Evolutionary conservation across 1,140 invertebrate species (phyloP).

Genomic region (Apis dorsata): DNA sequence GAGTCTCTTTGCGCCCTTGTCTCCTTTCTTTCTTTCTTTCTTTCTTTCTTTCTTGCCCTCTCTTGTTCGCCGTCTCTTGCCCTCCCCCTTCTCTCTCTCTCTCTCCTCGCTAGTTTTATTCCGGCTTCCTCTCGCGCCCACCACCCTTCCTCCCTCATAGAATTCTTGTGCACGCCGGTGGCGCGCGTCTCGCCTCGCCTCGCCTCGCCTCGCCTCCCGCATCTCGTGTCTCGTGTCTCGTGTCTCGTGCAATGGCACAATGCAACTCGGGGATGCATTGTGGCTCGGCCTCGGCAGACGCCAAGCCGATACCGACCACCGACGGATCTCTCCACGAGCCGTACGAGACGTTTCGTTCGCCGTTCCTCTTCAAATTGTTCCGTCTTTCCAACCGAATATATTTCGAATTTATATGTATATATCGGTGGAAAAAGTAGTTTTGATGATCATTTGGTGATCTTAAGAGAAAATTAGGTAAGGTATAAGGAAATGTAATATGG

Average conservation of each 20-base stretch:
- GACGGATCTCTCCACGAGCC: neutral
- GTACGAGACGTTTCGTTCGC: no score
- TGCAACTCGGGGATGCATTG: constrained; percentile 67
- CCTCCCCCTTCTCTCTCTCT: constrained; percentile 21
- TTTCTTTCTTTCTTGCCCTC: constrained; percentile 45
- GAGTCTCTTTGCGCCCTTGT: constrained; percentile 50
- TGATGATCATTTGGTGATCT: no score
- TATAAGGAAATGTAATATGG: no score
- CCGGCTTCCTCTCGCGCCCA: constrained; percentile 35
- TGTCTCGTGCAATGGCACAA: constrained; percentile 55
- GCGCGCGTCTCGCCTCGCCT: constrained; percentile 67
- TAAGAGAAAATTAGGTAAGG: no score
- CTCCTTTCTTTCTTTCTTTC: constrained; percentile 33
- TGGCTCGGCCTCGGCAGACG: constrained; percentile 62
- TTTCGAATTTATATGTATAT: no score
- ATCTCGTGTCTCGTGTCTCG: neutral
- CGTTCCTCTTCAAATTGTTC: no score
- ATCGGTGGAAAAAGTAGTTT: no score
- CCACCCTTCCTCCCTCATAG: constrained; percentile 51
- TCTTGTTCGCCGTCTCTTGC: constrained; percentile 36
- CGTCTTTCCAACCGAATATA: no score
- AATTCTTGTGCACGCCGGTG: constrained; percentile 63
- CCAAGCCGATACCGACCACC: constrained; percentile 43
- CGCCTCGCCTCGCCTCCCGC: constrained; percentile 69
- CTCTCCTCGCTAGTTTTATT: constrained; percentile 17